Evolutionary conservation across 2,888 invertebrate species (phyloP), one percentile per base, ranked within the genome.

Genomic region (Xanthorhoe designata): DNA sequence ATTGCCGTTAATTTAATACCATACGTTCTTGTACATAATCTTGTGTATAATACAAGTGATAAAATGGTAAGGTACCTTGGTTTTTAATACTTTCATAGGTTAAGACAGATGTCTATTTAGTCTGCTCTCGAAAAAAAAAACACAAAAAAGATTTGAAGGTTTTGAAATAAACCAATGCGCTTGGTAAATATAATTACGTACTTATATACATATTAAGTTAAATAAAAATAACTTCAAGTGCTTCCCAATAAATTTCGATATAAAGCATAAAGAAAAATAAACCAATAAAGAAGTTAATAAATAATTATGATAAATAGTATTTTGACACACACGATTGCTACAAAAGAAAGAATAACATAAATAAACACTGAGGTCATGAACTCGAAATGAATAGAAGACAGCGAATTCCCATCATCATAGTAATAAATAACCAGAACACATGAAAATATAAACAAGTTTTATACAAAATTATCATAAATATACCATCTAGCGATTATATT

Each of bases 261-360:
- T n/a, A 8, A 57, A 47, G n/a, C 24, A 15, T 45, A 42, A 45
- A 15, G 42, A 61, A 35, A 52, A 9, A 18, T 15, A 51, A 57
- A 52, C 57, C 9, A 57, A 4, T n/a, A 9, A 10, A 42, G 15
- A 59, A 19, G 19, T 52, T 24, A 42, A 38, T 59, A 35, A 59
- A 58, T n/a, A n/a, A n/a, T n/a, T 45, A 56, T n/a, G 17, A 60
- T 47, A 45, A 45, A 50, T 47, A 9, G 47, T 38, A 13, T 65
- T 57, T 52, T 47, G 52, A 56, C 51, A 56, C 8, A 59, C 61
- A 69, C 65, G 60, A 55, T 38, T 49, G 29, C 56, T 47, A 67
- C 57, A 68, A 73, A 71, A 71, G 67, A 71, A 72, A 65, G 47
- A 71, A 74, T 71, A 73, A 73, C 73, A 69, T 69, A 70, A 70